phyloP scores from a whole-genome alignment of 2,113 vertebrate genomes.

The Isichthys henryi region DNA sequence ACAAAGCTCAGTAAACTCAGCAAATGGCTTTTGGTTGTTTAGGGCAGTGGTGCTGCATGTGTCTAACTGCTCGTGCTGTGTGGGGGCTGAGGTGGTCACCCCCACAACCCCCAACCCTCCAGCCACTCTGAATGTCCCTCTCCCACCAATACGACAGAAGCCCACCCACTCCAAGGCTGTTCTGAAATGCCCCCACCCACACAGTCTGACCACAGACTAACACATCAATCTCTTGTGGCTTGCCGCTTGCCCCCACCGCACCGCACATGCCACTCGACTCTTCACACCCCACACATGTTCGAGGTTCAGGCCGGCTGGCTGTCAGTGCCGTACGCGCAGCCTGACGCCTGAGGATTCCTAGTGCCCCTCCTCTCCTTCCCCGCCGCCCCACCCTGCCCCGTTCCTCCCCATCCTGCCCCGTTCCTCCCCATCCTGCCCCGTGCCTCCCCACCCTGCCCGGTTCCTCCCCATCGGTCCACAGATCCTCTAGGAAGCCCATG shows the following conservation, averaged over 20 bases:
- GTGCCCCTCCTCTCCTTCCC: constrained; percentile 26
- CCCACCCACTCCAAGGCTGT: neutral
- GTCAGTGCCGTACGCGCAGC: neutral
- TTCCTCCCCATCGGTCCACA: neutral
- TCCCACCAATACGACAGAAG: neutral
- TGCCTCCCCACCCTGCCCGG: neutral
- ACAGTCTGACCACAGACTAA: neutral
- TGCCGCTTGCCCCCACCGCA: neutral
- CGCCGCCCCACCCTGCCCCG: constrained; percentile 11
- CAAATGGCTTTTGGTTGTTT: neutral
- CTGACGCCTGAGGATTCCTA: neutral
- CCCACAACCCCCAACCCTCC: neutral
- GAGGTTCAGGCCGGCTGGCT: neutral
- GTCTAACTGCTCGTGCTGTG: neutral
- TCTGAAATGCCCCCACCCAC: neutral
- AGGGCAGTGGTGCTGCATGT: neutral
- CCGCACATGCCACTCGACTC: neutral
- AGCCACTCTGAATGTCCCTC: neutral
- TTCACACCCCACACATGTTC: neutral
- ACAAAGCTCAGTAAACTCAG: neutral
- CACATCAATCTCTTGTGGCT: neutral
- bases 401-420: neutral
- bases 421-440: neutral
- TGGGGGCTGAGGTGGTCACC: neutral
- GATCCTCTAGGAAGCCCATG: neutral